Percentiles rank a stretch among this genome's conserved stretches.
phyloP scores from a whole-genome alignment of 2,797 vertebrate genomes.

The Cryptoblepharus egeriae region DNA sequence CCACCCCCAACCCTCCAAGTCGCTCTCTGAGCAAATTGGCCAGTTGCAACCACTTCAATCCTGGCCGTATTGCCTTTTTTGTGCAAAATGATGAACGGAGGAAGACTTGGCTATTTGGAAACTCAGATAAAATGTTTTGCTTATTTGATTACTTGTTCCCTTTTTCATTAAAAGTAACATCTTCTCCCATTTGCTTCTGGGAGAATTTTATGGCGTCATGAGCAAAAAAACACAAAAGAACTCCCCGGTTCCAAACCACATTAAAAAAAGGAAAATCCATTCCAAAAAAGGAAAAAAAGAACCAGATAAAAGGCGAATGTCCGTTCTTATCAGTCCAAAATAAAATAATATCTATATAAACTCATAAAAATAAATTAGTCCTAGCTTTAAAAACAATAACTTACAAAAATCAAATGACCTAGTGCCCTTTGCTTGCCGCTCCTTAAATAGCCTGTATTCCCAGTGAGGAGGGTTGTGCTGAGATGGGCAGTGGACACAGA shows the following conservation, averaged over 20 bases:
- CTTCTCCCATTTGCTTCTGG: constrained; percentile 14
- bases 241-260: neutral
- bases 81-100: constrained; percentile 46
- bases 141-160: constrained; percentile 15
- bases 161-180: neutral
- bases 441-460: neutral
- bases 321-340: constrained; percentile 58
- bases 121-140: neutral
- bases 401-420: constrained; percentile 19
- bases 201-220: constrained; percentile 15
- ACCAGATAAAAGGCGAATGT: constrained; percentile 5
- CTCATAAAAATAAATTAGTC: constrained; percentile 29
- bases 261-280: neutral
- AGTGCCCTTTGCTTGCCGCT: too few relatives aligned
- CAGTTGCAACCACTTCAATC: neutral
- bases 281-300: neutral
- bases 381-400: constrained; percentile 33
- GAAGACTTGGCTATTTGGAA: constrained; percentile 43
- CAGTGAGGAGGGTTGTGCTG: neutral
- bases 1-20: neutral
- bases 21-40: neutral
- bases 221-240: neutral
- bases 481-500: neutral
- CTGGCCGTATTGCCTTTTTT: constrained; percentile 37
- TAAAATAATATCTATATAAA: constrained; percentile 71